Evolutionary conservation across 2,888 invertebrate genomes (phyloP).

Genomic region (Dryomyza anilis): DNA sequence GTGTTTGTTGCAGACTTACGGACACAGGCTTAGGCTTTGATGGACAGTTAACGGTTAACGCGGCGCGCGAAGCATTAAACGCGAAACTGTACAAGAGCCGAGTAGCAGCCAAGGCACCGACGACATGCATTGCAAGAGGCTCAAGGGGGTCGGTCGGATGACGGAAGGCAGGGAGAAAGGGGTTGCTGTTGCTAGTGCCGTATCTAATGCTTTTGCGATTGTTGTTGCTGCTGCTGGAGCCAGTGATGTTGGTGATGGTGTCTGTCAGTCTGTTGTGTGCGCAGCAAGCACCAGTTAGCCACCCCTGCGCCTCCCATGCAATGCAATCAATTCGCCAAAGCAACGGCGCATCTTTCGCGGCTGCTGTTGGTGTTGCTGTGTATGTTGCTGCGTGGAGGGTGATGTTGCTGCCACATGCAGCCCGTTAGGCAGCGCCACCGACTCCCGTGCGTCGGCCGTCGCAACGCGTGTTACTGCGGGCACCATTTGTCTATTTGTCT

Average conservation of each 20-base stretch:
- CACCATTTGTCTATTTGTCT: no score
- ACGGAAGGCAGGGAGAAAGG: no score
- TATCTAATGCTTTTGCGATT: not conserved
- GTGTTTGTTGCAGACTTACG: no score
- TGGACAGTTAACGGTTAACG: slow-evolving; percentile 17
- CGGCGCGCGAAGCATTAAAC: slow-evolving; percentile 22
- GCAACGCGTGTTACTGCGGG: no score
- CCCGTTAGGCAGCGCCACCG: no score
- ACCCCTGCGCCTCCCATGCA: not conserved
- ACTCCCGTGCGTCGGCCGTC: no score
- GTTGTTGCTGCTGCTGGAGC: not conserved
- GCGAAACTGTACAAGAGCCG: slow-evolving; percentile 21
- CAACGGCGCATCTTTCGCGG: no score
- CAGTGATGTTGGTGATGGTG: not conserved
- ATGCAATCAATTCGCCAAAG: no score
- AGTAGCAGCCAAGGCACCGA: not conserved
- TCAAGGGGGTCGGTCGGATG: not conserved
- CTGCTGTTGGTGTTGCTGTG: no score
- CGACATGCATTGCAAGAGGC: not conserved
- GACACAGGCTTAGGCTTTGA: slow-evolving; percentile 18
- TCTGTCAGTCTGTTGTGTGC: not conserved
- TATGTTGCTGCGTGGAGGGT: no score
- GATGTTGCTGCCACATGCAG: no score
- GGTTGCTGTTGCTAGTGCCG: not conserved
- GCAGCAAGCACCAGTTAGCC: not conserved